A percentile compares a stretch with the other conserved stretches of the same genome.
Evolutionary conservation across 2,888 invertebrate genomes (phyloP).

Genomic region (Abscondita cerata): DNA sequence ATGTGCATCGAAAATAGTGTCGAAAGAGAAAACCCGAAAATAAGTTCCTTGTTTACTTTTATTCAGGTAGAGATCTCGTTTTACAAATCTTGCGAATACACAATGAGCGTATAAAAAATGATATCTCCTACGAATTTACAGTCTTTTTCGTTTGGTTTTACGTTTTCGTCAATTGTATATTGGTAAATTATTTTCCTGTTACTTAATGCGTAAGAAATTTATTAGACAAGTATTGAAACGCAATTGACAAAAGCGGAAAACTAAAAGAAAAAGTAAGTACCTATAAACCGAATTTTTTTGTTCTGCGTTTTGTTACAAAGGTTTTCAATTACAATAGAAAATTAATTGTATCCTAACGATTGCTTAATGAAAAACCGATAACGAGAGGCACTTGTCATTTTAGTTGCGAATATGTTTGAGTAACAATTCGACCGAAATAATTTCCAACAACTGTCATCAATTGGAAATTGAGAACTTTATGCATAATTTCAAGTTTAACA

Average conservation of each 20-base stretch:
- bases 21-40: neutral
- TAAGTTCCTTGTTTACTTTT: constrained; percentile 5
- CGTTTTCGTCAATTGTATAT: too few species aligned
- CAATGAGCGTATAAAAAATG: too few species aligned
- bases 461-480: constrained; percentile 7
- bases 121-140: too few species aligned
- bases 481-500: neutral
- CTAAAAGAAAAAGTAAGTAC: neutral
- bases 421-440: neutral
- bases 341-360: too few species aligned
- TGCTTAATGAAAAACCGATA: constrained; percentile 1
- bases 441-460: constrained; percentile 5
- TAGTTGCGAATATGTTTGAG: neutral
- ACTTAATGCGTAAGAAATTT: too few species aligned
- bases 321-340: too few species aligned
- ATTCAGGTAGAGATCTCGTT: neutral
- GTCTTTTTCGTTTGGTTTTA: too few species aligned
- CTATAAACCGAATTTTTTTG: neutral
- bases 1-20: constrained; percentile 9
- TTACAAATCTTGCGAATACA: constrained; percentile 5
- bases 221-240: neutral
- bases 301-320: too few species aligned
- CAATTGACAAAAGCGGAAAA: neutral
- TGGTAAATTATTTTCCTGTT: too few species aligned
- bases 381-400: neutral